phyloP scores from a whole-genome alignment of 1,140 invertebrate species.

The Drosophila busckii region DNA sequence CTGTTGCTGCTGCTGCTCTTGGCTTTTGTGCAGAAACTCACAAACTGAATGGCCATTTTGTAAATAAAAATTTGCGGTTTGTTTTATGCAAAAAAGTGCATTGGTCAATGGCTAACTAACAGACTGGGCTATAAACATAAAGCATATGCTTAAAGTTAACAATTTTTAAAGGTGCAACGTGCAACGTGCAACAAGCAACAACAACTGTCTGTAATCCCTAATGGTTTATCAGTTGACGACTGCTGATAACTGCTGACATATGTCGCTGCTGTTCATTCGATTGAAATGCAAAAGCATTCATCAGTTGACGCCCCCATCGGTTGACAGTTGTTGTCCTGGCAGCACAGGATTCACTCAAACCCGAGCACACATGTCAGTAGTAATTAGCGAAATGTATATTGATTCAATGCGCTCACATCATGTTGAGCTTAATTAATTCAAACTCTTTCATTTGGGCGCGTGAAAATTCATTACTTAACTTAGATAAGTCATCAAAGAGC shows the following conservation, averaged over 20 bases:
- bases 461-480: too few relatives aligned
- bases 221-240: not conserved
- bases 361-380: too few relatives aligned
- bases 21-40: not conserved
- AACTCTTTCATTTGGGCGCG: too few relatives aligned
- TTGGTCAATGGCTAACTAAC: not conserved
- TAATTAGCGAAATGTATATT: too few relatives aligned
- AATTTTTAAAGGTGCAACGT: too few relatives aligned
- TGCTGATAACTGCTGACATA: not conserved
- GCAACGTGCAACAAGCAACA: too few relatives aligned
- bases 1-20: too few relatives aligned
- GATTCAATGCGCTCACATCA: too few relatives aligned
- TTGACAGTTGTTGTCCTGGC: too few relatives aligned
- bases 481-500: too few relatives aligned
- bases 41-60: constrained; percentile 32
- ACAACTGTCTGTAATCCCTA: not conserved
- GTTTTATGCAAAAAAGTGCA: constrained; percentile 3
- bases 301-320: constrained; percentile 6
- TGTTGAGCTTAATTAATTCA: too few relatives aligned
- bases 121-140: not conserved
- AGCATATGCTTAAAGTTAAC: not conserved
- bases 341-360: not conserved
- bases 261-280: constrained; percentile 4
- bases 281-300: constrained; percentile 17
- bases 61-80: constrained; percentile 39